phyloP scores from a whole-genome alignment of 2,113 vertebrate genomes.

The Lamprotornis superbus region DNA sequence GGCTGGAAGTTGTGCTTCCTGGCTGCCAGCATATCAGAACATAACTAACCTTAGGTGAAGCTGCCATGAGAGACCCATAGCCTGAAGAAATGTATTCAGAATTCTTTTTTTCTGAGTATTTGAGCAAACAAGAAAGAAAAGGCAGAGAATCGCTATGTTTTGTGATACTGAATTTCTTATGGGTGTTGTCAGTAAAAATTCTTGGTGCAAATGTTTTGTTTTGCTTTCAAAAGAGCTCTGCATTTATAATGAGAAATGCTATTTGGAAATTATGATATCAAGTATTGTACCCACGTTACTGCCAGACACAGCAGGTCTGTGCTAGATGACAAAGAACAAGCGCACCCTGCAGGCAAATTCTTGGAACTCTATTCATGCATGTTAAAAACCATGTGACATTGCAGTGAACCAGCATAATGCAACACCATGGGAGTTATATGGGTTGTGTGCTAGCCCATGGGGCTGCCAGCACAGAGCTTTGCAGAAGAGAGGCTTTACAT shows the following conservation, averaged over 20 bases:
- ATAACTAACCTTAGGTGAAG: background rate
- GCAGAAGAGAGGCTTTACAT: background rate
- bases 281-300: background rate
- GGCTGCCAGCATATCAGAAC: background rate
- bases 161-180: background rate
- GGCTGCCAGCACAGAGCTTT: background rate
- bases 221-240: background rate
- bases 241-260: background rate
- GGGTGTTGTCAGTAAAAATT: background rate
- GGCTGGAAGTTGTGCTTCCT: background rate
- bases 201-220: background rate
- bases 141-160: background rate
- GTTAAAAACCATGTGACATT: background rate
- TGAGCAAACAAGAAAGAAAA: background rate
- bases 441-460: background rate
- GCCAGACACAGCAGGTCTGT: constrained; percentile 16
- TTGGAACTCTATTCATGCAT: constrained; percentile 21
- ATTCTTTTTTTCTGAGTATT: background rate
- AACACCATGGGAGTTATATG: background rate
- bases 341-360: background rate
- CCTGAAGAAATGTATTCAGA: background rate
- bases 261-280: constrained; percentile 17
- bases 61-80: background rate
- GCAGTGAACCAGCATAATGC: background rate
- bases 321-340: constrained; percentile 17